phyloP scores from a whole-genome alignment of 2,113 vertebrate genomes.

The Pristiophorus japonicus region DNA sequence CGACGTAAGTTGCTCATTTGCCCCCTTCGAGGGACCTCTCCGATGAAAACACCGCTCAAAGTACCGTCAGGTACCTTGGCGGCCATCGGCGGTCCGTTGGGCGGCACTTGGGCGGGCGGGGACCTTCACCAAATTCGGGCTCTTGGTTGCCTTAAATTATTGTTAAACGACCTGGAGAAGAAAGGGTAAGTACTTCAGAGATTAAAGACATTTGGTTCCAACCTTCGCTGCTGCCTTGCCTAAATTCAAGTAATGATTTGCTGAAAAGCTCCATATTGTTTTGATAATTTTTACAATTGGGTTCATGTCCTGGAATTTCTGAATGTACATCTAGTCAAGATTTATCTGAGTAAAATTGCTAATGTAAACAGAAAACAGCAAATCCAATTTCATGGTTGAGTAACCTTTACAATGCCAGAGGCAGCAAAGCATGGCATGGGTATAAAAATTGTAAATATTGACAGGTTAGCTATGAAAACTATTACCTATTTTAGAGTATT shows the following conservation, averaged over 20 bases:
- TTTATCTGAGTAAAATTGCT: background rate
- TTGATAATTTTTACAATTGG: background rate
- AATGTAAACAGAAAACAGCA: background rate
- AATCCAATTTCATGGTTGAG: constrained; percentile 12
- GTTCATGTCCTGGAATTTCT: background rate
- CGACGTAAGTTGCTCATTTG: no score
- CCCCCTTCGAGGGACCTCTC: no score
- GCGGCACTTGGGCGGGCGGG: no score
- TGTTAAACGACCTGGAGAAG: no score
- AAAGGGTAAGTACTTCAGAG: no score
- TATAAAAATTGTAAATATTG: constrained; percentile 24
- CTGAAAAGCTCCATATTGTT: background rate
- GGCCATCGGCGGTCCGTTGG: no score
- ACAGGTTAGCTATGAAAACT: background rate
- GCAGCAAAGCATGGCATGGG: background rate
- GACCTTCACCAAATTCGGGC: no score
- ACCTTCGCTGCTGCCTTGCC: no score
- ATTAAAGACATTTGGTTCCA: no score
- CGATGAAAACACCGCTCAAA: no score
- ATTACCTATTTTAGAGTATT: background rate
- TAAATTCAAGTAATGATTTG: background rate
- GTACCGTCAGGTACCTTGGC: no score
- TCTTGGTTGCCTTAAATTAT: no score
- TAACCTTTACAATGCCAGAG: background rate
- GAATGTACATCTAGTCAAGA: background rate